Base-by-base conservation (phyloP, 2,797 vertebrate genomes). In the Austrolebias charrua region DNA sequence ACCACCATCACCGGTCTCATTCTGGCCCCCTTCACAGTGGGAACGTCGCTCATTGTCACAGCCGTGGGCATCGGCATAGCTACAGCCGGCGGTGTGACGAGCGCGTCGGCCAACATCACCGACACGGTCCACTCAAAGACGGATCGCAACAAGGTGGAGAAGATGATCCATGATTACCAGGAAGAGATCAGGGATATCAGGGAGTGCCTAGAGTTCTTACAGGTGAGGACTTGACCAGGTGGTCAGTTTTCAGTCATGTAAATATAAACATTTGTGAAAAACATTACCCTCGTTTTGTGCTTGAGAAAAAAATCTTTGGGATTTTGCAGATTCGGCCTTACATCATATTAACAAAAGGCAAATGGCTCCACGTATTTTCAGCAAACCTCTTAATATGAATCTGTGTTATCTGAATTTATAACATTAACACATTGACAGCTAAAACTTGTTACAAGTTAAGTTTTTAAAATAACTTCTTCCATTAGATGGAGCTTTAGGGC, bases 1-100 rank as follows among this genome's bases (percentile, higher is more conserved):
- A 91, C 92, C 1, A 92, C 92, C 52, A 91, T 94, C 78, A 93
- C 91, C 0, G 93, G 92, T 20, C 88, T 94, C 20, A 71, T 90
- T 1, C 66, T 94, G 76, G 91, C 92, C 1, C 92, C 93, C 2
- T 89, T 94, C 70, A 93, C 92, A 0, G 81, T 90, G 0, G 93
- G 93, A 0, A 86, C 90, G 0, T 94, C 93, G 0, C 86, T 93
- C 71, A 93, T 94, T 13, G 91, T 94, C 51, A 91, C 88, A 0
- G 91, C 90, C 0, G 90, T 93, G 0, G 93, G 93, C 11, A 90
- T 94, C 0, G 89, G 88, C 0, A 70, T 94, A 0, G 91, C 92
- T 0, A 92, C 91, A 0, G 91, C 90, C 0, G 93, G 93, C 0
- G 91, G 92, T 0, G 15, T 94, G 24, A 63, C 92, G 0, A 91